These are phyloP conservation scores for Manis javanica DNA, from an alignment of 2,797 vertebrate species.

Conservation along the genomic window DNA sequence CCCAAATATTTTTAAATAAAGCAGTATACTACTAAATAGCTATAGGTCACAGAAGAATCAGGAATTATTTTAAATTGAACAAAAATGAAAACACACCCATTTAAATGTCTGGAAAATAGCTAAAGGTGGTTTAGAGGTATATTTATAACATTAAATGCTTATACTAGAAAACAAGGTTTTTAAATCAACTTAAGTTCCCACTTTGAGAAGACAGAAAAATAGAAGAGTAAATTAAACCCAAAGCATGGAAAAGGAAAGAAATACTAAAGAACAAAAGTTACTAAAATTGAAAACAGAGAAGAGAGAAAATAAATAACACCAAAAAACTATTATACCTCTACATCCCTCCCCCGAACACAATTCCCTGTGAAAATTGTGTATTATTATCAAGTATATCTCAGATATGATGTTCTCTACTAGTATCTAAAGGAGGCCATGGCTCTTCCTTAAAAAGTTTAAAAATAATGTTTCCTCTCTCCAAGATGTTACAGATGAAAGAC, in stretches of 20 bases:
- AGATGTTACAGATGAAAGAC: not conserved
- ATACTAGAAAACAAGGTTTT: not conserved
- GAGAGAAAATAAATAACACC: not conserved
- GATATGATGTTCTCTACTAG: not conserved
- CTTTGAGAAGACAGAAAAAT: not conserved
- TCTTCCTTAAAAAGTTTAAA: constrained; percentile 5
- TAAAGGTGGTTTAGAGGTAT: not conserved
- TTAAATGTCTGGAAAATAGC: not conserved
- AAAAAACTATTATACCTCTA: not conserved
- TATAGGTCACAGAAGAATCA: not conserved
- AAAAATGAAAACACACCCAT: not conserved
- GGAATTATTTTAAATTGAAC: not conserved
- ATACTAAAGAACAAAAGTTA: not conserved
- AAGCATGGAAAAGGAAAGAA: not conserved
- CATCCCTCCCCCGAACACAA: not conserved
- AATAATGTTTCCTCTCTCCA: not conserved
- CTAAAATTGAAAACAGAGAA: not conserved
- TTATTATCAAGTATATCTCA: not conserved
- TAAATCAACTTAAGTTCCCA: not conserved
- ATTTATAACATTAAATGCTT: not conserved
- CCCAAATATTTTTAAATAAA: not conserved
- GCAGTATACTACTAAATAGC: not conserved
- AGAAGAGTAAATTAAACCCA: not conserved
- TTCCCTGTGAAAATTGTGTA: not conserved
- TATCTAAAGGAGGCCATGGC: not conserved